A percentile compares a stretch with the other conserved stretches of the same genome.
Conservation (phyloP, 2,888 invertebrate species). For the Epiblema foenella region DNA sequence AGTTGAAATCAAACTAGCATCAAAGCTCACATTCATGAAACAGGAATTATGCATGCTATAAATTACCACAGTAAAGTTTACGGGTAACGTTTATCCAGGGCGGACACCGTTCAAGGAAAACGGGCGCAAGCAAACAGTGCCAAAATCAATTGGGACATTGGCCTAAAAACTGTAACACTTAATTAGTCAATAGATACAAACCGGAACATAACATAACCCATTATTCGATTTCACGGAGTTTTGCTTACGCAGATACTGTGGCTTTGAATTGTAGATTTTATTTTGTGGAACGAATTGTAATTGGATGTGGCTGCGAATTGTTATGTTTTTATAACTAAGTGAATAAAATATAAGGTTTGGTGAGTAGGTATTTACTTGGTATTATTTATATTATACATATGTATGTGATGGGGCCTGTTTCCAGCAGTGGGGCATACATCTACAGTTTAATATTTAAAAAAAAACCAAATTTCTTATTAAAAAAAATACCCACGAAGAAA, state of each 20-base stretch:
- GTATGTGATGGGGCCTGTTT: no score
- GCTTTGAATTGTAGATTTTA: neutral
- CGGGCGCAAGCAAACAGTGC: slow-evolving; percentile 8
- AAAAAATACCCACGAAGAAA: no score
- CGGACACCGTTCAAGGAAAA: neutral
- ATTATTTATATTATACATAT: no score
- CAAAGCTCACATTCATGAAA: neutral
- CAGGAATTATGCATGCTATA: neutral
- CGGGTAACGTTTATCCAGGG: slow-evolving; percentile 6
- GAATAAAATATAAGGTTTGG: no score
- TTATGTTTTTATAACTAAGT: no score
- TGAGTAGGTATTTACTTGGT: no score
- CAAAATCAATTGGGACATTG: slow-evolving; percentile 23
- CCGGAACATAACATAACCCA: slow-evolving; percentile 4
- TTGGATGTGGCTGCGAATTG: no score
- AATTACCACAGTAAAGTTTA: neutral
- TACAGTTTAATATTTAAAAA: no score
- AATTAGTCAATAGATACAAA: slow-evolving; percentile 10
- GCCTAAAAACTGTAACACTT: slow-evolving; percentile 25
- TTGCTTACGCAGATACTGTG: neutral
- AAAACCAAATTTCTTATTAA: no score
- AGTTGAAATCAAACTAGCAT: no score
- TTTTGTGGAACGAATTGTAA: no score
- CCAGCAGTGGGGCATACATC: no score
- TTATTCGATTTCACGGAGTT: slow-evolving; percentile 12